Conservation (phyloP, 2,888 invertebrate species). For the Tupiocoris notatus region DNA sequence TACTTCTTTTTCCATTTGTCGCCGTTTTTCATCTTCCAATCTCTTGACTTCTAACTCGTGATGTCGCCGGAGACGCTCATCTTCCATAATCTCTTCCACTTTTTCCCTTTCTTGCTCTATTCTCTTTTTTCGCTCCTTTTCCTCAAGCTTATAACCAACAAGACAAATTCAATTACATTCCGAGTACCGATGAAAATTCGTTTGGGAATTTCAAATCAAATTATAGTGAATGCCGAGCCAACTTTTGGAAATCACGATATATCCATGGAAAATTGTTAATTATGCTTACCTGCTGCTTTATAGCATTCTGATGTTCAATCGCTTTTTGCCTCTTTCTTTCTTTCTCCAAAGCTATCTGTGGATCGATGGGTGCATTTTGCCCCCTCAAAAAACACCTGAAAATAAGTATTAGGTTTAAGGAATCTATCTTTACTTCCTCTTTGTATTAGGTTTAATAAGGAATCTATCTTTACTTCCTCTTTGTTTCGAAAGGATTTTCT, state of each 20-base stretch:
- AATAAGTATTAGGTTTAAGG: too few species aligned
- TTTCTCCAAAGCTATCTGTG: constrained; percentile 74
- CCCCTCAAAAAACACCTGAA: constrained; percentile 71
- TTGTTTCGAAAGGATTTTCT: too few species aligned
- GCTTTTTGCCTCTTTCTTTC: constrained; percentile 80
- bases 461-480: too few species aligned
- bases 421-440: too few species aligned
- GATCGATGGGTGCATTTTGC: constrained; percentile 81
- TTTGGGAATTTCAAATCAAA: too few species aligned
- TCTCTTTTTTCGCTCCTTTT: constrained; percentile 61
- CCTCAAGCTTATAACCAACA: too few species aligned
- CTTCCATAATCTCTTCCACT: constrained; percentile 70
- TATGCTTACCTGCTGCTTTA: constrained; percentile 68
- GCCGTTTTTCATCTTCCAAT: constrained; percentile 70
- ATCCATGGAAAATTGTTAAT: too few species aligned
- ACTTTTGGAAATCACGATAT: too few species aligned
- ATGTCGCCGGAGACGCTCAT: constrained; percentile 69
- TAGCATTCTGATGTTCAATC: constrained; percentile 80
- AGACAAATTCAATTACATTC: too few species aligned
- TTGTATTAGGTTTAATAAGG: too few species aligned
- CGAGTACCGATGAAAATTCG: too few species aligned
- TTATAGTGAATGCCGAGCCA: too few species aligned
- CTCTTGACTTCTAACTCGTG: constrained; percentile 79
- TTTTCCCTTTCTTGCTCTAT: constrained; percentile 49
- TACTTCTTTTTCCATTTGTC: constrained; percentile 66